Evolutionary conservation across 2,113 vertebrate species (phyloP).

Genomic region (Furnarius figulus): DNA sequence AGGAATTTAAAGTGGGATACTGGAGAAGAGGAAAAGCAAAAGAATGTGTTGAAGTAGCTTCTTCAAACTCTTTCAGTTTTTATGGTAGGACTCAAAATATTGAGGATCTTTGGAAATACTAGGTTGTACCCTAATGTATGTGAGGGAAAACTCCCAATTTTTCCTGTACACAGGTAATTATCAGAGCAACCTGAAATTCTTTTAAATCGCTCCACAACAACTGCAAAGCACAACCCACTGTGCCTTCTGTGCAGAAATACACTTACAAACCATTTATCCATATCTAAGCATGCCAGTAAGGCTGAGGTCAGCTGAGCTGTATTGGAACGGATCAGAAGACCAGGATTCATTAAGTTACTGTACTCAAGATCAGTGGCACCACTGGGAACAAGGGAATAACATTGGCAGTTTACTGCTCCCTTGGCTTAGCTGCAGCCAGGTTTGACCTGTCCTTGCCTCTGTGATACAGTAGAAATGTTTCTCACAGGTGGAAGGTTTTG

Average conservation of each 20-base stretch:
- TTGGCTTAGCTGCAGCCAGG: neutral
- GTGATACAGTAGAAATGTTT: neutral
- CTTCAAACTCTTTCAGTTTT: neutral
- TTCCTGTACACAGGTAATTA: neutral
- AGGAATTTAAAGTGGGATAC: neutral
- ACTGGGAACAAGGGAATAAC: neutral
- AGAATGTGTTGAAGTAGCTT: neutral
- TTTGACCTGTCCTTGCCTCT: neutral
- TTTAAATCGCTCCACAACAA: neutral
- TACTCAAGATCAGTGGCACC: neutral
- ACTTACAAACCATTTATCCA: neutral
- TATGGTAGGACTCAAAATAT: neutral
- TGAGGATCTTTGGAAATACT: neutral
- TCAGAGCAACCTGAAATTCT: neutral
- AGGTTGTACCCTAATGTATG: no score
- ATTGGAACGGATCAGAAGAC: neutral
- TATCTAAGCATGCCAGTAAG: neutral
- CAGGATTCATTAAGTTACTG: neutral
- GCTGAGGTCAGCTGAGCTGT: neutral
- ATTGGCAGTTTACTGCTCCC: neutral
- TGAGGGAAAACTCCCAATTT: neutral
- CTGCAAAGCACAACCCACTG: neutral
- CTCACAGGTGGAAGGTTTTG: neutral
- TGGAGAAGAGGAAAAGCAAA: neutral
- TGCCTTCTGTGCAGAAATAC: neutral